Evolutionary conservation across 2,113 vertebrate genomes (phyloP).

Genomic region (Lepidothrix coronata): DNA sequence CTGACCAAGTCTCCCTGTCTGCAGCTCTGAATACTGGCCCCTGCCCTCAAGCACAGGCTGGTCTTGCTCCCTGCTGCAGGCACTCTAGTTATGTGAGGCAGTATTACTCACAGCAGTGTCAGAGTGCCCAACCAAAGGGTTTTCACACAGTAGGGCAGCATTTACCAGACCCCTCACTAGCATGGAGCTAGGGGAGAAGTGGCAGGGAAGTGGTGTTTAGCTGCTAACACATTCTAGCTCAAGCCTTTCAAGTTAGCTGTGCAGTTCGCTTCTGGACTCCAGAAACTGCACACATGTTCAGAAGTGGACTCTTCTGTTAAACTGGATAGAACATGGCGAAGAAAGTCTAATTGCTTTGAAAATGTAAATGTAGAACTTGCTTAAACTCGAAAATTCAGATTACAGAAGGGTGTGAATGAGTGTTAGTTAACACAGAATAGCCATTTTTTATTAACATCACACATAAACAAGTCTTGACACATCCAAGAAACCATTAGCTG

Average conservation of each 20-base stretch:
- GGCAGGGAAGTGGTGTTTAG: not conserved
- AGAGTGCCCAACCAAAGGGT: not conserved
- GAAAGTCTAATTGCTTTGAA: not conserved
- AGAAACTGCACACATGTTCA: not conserved
- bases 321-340: not conserved
- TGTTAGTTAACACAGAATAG: not conserved
- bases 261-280: not conserved
- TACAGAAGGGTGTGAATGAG: not conserved
- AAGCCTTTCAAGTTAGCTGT: not conserved
- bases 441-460: slow-evolving; percentile 9
- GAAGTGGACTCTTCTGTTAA: not conserved
- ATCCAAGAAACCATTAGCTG: not conserved
- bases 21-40: not conserved
- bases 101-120: not conserved
- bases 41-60: not conserved
- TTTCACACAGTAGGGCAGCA: not conserved
- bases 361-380: not conserved
- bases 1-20: not conserved
- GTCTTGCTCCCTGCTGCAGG: not conserved
- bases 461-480: not conserved
- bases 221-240: not conserved
- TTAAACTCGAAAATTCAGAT: slow-evolving; percentile 26
- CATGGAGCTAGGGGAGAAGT: not conserved
- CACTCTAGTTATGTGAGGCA: not conserved
- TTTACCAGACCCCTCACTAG: not conserved